Percentiles rank a stretch among this genome's conserved stretches.
phyloP scores from a whole-genome alignment of 92 coral and sea anemone species.

The Actinernus sp. region DNA sequence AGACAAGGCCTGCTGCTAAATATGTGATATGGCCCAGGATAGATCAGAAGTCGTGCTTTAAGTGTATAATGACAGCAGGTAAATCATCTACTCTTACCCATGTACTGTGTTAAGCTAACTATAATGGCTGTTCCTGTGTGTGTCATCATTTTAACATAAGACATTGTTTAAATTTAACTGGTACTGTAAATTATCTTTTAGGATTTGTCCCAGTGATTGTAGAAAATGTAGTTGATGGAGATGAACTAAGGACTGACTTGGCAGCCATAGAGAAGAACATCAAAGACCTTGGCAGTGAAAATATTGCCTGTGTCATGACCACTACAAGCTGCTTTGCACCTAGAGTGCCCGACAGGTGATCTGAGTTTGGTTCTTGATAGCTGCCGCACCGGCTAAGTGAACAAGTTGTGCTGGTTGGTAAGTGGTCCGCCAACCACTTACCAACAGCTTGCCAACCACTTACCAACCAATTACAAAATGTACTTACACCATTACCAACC shows the following conservation, averaged over 20 bases:
- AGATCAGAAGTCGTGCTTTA: slow-evolving; percentile 99
- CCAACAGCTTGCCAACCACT: no score
- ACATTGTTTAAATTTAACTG: no score
- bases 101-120: no score
- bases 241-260: slow-evolving; percentile 89
- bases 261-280: slow-evolving; percentile 83
- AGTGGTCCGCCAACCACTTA: no score
- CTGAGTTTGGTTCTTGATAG: no score
- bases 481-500: no score
- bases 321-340: slow-evolving; percentile 99
- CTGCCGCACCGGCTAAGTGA: no score
- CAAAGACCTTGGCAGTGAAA: slow-evolving; percentile 82
- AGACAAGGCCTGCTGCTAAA: slow-evolving; percentile 79
- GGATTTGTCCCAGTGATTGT: slow-evolving; percentile 87
- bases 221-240: slow-evolving; percentile 91
- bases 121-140: no score
- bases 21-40: slow-evolving; percentile 98
- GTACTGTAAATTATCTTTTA: no score
- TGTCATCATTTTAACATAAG: no score
- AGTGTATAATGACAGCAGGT: slow-evolving; percentile 96
- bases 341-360: slow-evolving; percentile 97
- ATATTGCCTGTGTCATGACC: slow-evolving; percentile 88
- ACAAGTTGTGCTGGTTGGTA: no score
- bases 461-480: no score
- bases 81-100: background rate